Percentiles rank a stretch among this genome's conserved stretches.
These are phyloP conservation scores for Cephus nigrinus DNA, from an alignment of 2,888 invertebrate species.

Conservation along the genomic window DNA sequence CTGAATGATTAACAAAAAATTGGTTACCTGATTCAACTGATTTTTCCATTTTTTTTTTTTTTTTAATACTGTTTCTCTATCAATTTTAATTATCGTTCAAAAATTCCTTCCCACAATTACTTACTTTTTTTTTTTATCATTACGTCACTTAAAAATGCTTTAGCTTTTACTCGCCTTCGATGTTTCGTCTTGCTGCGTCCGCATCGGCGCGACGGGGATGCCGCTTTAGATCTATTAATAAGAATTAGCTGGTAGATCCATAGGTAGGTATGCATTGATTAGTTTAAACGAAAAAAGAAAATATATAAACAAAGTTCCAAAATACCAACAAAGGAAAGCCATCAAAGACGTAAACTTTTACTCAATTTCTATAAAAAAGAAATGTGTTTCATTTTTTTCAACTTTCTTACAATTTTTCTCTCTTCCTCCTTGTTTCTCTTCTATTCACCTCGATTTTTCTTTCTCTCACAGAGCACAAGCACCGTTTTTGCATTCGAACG, in stretches of 20 bases:
- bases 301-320: not conserved
- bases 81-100: not conserved
- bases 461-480: constrained; percentile 3
- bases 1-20: constrained; percentile 1
- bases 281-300: not conserved
- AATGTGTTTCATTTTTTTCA: constrained; percentile 11
- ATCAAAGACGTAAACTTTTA: too few species aligned
- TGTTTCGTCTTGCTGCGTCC: constrained; percentile 20
- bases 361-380: too few species aligned
- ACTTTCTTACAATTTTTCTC: constrained; percentile 17
- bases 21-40: constrained; percentile 11
- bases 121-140: not conserved
- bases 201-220: constrained; percentile 4
- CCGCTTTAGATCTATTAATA: too few species aligned
- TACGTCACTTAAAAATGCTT: constrained; percentile 14
- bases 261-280: not conserved
- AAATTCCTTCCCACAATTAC: not conserved
- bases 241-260: not conserved
- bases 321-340: too few species aligned
- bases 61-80: constrained; percentile 12
- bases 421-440: not conserved
- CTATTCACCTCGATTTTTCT: constrained; percentile 8
- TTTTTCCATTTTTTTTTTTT: constrained; percentile 14
- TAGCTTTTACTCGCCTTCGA: constrained; percentile 25
- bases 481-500: too few species aligned